Conservation (phyloP, 2,888 invertebrate species). For the Theodoxus fluviatilis region DNA sequence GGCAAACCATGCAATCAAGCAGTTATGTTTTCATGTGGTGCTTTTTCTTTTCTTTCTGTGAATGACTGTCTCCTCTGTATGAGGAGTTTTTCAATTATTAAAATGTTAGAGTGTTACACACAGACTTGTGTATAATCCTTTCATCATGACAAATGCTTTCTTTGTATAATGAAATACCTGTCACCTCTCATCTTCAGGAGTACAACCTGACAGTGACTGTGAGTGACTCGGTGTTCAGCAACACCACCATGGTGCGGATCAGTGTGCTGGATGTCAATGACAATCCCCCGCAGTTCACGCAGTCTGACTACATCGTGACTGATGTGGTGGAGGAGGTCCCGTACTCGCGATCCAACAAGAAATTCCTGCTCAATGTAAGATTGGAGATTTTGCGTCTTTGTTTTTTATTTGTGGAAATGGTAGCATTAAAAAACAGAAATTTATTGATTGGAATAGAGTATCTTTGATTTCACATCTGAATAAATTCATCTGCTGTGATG, state of each 20-base stretch:
- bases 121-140: too few species aligned
- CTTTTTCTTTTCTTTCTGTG: conserved; percentile 5
- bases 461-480: too few species aligned
- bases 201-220: conserved; percentile 57
- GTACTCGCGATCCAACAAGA: conserved; percentile 21
- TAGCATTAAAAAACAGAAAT: too few species aligned
- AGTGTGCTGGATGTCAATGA: conserved; percentile 89
- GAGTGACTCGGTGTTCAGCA: conserved; percentile 88
- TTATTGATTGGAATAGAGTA: too few species aligned
- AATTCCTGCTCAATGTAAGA: conserved; percentile 40
- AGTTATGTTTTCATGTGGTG: too few species aligned
- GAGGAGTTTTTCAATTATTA: too few species aligned
- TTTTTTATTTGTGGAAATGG: too few species aligned
- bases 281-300: conserved; percentile 94
- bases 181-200: conserved; percentile 66
- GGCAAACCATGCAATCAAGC: too few species aligned
- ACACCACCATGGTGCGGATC: conserved; percentile 57
- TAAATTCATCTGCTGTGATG: too few species aligned
- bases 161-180: background rate
- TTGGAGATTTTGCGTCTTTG: too few species aligned
- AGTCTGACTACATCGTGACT: conserved; percentile 43
- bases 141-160: background rate
- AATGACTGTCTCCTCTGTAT: too few species aligned
- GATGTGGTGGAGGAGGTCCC: conserved; percentile 48
- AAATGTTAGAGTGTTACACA: too few species aligned